Evolutionary conservation across 1,140 invertebrate genomes (phyloP).

Genomic region (Drosophila takahashii): DNA sequence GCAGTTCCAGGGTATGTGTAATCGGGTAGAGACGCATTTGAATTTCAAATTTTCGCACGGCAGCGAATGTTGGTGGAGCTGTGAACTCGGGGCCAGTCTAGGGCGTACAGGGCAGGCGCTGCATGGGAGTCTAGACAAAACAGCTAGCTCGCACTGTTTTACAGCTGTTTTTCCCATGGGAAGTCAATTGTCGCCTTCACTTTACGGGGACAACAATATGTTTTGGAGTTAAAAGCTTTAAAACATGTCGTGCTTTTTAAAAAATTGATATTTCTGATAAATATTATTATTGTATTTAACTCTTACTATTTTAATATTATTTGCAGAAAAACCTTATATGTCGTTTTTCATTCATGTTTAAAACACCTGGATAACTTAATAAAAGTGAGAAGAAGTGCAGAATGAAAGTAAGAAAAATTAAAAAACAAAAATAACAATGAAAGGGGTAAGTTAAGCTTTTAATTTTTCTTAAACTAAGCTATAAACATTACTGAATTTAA

Average conservation of each 20-base stretch:
- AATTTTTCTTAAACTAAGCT: neutral
- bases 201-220: neutral
- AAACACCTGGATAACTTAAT: no score
- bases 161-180: constrained; percentile 18
- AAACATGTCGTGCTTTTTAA: neutral
- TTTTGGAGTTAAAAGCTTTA: neutral
- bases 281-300: no score
- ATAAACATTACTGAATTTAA: neutral
- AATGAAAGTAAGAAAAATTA: no score
- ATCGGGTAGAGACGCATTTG: constrained; percentile 27
- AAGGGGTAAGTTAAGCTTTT: neutral
- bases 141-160: constrained; percentile 21
- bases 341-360: no score
- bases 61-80: neutral
- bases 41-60: constrained; percentile 46
- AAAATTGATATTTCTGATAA: neutral
- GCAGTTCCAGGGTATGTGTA: constrained; percentile 17
- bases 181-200: neutral
- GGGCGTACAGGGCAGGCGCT: constrained; percentile 12
- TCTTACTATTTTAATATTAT: no score
- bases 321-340: no score
- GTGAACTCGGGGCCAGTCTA: constrained; percentile 15
- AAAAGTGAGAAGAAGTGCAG: no score
- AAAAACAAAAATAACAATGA: no score
- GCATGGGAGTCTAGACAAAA: neutral